phyloP scores from a whole-genome alignment of 2,888 invertebrate genomes.

The Clunio marinus region DNA sequence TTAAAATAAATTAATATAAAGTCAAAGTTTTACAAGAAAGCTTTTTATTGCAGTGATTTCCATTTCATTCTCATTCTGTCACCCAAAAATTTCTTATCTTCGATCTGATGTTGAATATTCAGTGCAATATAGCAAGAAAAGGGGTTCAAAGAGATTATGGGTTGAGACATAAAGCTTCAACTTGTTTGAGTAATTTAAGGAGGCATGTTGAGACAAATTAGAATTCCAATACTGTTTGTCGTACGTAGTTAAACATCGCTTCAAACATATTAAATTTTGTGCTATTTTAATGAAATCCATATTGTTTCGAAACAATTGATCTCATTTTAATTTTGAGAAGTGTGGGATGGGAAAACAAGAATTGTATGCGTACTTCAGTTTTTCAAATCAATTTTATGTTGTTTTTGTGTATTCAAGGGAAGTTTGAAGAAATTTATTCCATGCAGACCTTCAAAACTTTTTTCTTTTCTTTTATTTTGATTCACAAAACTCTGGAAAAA shows the following conservation, averaged over 20 bases:
- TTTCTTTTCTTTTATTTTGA: too few species aligned
- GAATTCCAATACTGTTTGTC: slow-evolving; percentile 9
- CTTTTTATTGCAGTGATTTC: too few species aligned
- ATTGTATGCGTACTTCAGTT: not conserved
- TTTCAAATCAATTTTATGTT: slow-evolving; percentile 4
- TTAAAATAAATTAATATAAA: too few species aligned
- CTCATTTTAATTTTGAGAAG: slow-evolving; percentile 11
- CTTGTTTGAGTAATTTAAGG: slow-evolving; percentile 29
- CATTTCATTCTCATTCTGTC: too few species aligned
- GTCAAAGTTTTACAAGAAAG: too few species aligned
- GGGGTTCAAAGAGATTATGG: too few species aligned
- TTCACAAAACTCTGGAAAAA: too few species aligned
- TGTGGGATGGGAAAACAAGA: not conserved
- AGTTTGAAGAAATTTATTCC: not conserved
- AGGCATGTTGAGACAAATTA: slow-evolving; percentile 25
- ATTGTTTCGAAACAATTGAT: slow-evolving; percentile 26
- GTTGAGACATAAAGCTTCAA: not conserved
- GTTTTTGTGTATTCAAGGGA: not conserved
- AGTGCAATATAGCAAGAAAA: too few species aligned
- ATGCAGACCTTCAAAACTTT: too few species aligned
- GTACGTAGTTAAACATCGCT: not conserved
- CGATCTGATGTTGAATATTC: too few species aligned
- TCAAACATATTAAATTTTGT: slow-evolving; percentile 19
- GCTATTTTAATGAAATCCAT: slow-evolving; percentile 30
- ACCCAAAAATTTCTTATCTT: too few species aligned